These are phyloP conservation scores for Pachliopta kotzebuea DNA, from an alignment of 2,888 invertebrate genomes.

Conservation along the genomic window DNA sequence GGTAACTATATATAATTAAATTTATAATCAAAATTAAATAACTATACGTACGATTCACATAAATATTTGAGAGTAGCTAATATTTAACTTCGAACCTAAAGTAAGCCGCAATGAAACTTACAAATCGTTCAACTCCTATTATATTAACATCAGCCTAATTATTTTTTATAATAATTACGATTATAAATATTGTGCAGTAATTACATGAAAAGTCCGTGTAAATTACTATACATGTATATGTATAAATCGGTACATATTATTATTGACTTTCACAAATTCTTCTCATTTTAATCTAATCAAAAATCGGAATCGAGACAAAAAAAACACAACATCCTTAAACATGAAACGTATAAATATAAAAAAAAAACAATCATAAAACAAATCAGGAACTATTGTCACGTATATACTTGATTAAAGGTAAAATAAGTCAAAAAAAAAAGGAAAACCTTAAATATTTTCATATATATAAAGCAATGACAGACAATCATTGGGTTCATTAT, in stretches of 20 bases:
- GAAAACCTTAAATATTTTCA: conserved; percentile 4
- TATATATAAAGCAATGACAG: conserved; percentile 19
- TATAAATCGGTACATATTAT: conserved; percentile 28
- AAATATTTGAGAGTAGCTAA: conserved; percentile 15
- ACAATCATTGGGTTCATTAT: conserved; percentile 20
- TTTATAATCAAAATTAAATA: not conserved
- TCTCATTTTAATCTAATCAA: conserved; percentile 2
- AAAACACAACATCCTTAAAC: conserved; percentile 26
- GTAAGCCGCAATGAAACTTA: conserved; percentile 16
- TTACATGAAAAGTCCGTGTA: conserved; percentile 51
- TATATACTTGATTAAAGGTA: conserved; percentile 25
- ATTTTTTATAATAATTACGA: conserved; percentile 50
- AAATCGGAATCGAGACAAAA: conserved; percentile 6
- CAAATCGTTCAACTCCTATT: conserved; percentile 40
- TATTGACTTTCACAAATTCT: conserved; percentile 21
- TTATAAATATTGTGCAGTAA: conserved; percentile 72
- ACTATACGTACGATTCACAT: conserved; percentile 5
- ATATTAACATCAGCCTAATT: conserved; percentile 48
- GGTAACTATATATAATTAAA: not conserved
- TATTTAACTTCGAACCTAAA: conserved; percentile 15
- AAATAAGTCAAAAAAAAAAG: conserved; percentile 24
- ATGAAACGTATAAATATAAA: conserved; percentile 22
- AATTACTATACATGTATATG: conserved; percentile 31
- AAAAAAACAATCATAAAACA: conserved; percentile 15
- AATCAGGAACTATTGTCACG: conserved; percentile 30